Evolutionary conservation across 2,888 invertebrate genomes (phyloP), one percentile per base, ranked within the genome.

Genomic region (Oxytorus armatus): DNA sequence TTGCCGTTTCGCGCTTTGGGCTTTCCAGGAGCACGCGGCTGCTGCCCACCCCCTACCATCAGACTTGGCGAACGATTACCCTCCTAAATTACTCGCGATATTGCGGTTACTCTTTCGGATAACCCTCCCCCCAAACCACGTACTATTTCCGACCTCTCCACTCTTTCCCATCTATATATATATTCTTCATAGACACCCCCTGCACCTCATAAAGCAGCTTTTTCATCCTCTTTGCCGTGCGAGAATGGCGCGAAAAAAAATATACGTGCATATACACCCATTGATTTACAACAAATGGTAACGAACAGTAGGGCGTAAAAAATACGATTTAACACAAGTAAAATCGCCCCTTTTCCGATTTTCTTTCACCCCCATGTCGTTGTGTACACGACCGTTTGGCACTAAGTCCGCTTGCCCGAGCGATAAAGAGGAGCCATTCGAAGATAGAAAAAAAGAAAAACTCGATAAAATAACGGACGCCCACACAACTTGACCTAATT

Each of bases 11-110:
- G 21, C 47, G 57, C 55, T 49, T 55, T 33, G 25, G 25, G 33
- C 42, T 57, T 51, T 23, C n/a, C n/a, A n/a, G n/a, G n/a, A n/a
- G n/a, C n/a, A n/a, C n/a, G n/a, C n/a, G n/a, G n/a, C n/a, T n/a
- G n/a, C n/a, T n/a, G n/a, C n/a, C n/a, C 29, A 51, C 14, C 61
- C 59, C 61, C 51, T 59, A 36, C 65, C 76, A 77, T 70, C 79
- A 25, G 76, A 70, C 59, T 44, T 57, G 57, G 82, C 61, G 75
- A 84, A 85, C 85, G 83, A 88, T 88, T 86, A 86, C 84, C 83
- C 81, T 80, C 81, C 82, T 88, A 87, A 87, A 89, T 87, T 85
- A 86, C 81, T 81, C 47, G 76, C 84, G 85, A 85, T 84, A 86
- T 86, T 85, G 83, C 85, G 74, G 86, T 84, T 82, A 79, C 75